Base-by-base conservation (phyloP, 2,113 vertebrate genomes). In the Tragelaphus scriptus region DNA sequence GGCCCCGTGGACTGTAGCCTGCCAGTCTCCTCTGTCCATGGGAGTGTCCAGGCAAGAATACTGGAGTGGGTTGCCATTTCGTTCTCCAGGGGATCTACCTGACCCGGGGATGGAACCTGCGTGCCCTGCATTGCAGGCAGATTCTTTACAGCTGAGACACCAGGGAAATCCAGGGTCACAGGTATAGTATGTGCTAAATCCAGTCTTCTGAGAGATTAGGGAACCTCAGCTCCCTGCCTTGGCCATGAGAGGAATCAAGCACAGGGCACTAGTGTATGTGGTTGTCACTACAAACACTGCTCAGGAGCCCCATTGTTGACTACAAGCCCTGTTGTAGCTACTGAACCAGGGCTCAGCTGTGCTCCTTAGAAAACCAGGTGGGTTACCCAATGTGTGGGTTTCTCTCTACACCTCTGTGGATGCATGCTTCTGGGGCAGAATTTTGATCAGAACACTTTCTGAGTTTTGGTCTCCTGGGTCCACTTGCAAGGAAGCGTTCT, bases 391-490 rank as follows among this genome's bases (percentile, higher is more conserved):
- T 23, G 17, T 21, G 5, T 59, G 14, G 26, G 10, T 53, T 75
- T 36, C 80, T 92, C 32, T 77, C 36, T 75, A 3, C 7, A 44
- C 40, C 49, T 49, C 40, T 6, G 23, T 2, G 53, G 36, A 36
- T 77, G 71, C 5, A 21, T 55, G 0, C 26, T 12, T 63, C n/a
- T 47, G 1, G 30, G 25, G 47, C 19, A 28, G 17, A 11, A 23
- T 87, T 47, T 88, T 93, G 26, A n/a, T 47, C 28, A 56, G 25
- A 95, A 6, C 65, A 68, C 63, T 90, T 81, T 36, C 56, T 87
- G 36, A 47, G 28, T 40, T 81, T 92, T 32, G 23, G 12, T 81
- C 26, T 61, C 8, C 53, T 63, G 65, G 6, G 26, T 47, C 77
- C 30, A 23, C 8, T 47, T 30, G 6, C 26, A 92, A 84, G 75